Evolutionary conservation across 53 echinoderm and acorn worm genomes (phyloP).

Genomic region (Mesocentrotus franciscanus): DNA sequence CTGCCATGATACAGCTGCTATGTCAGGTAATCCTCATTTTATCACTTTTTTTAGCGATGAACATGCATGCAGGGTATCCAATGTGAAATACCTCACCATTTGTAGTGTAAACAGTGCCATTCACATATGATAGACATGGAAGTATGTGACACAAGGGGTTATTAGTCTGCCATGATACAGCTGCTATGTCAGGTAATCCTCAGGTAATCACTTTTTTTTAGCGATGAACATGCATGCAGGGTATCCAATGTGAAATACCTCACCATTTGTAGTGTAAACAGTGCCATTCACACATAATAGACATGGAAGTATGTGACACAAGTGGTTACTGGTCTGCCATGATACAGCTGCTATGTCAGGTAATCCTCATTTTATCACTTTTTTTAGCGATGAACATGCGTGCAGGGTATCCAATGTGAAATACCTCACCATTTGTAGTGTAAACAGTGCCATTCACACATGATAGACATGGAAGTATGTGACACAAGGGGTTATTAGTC

Average conservation of each 20-base stretch:
- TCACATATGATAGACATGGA: too few relatives aligned
- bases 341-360: background rate
- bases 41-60: background rate
- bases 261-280: too few relatives aligned
- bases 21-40: background rate
- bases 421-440: too few relatives aligned
- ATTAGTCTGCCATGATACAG: background rate
- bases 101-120: too few relatives aligned
- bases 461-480: too few relatives aligned
- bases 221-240: background rate
- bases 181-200: constrained; percentile 14
- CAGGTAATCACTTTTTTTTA: background rate
- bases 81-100: too few relatives aligned
- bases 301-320: too few relatives aligned
- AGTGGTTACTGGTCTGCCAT: background rate
- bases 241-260: background rate
- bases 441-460: too few relatives aligned
- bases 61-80: too few relatives aligned
- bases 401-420: too few relatives aligned
- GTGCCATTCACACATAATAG: too few relatives aligned
- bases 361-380: background rate
- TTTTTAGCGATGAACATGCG: background rate
- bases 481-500: background rate
- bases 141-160: background rate
- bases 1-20: background rate